Evolutionary conservation across 2,888 invertebrate species (phyloP), one percentile per base, ranked within the genome.

Genomic region (Drosophila phalerata): DNA sequence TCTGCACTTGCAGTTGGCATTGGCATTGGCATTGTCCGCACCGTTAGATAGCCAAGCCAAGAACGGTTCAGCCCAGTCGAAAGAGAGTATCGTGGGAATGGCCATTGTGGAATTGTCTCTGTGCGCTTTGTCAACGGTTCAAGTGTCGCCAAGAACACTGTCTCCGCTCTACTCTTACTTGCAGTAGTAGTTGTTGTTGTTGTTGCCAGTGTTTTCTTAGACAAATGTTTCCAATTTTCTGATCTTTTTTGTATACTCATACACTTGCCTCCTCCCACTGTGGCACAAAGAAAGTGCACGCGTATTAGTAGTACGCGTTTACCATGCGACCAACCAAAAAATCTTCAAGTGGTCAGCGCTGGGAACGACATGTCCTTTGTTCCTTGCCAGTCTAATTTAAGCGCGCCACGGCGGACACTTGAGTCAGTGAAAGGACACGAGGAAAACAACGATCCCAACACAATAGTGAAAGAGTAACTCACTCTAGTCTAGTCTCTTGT

Each of bases 31-130:
- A 72, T 51, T 79, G 69, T 68, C 55, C 30, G 58, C 73, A 63
- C 70, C 68, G 60, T 68, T 77, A 81, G 85, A 70, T 86, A 63
- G 74, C 72, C n/a, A n/a, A n/a, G n/a, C n/a, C n/a, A n/a, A n/a
- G n/a, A n/a, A n/a, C n/a, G n/a, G n/a, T n/a, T n/a, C n/a, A 63
- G 74, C 72, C 81, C 25, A 49, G 52, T 47, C 65, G 86, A 83
- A 85, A 78, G 88, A 78, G 88, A 86, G 87, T 88, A 86, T 90
- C 85, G 85, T 86, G 85, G 85, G 85, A 86, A 86, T 86, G 87
- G 73, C 62, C 73, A 86, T 84, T 85, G 90, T 89, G 73, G 74
- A 73, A 80, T 82, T 73, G 67, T 81, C 65, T 81, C 65, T 49
- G 25, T 74, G 53, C 77, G 77, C 86, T 69, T 81, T 82, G 82